Evolutionary conservation across 2,888 invertebrate species (phyloP).

Genomic region (Lasioglossum leucozonium): DNA sequence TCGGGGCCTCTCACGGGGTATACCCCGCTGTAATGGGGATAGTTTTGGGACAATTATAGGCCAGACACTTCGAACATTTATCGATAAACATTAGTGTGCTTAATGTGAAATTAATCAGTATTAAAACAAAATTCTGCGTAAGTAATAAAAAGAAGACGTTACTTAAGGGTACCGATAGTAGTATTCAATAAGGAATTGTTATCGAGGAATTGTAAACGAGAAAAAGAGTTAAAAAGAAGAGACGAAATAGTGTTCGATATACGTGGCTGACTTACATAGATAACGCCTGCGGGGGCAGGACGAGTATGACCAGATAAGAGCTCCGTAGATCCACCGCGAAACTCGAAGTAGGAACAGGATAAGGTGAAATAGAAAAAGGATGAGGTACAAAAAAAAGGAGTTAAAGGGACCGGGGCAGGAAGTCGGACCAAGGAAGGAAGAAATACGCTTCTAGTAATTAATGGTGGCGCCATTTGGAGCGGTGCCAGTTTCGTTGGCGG

Average conservation of each 20-base stretch:
- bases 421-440: conserved; percentile 48
- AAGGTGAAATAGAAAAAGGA: conserved; percentile 64
- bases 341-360: conserved; percentile 52
- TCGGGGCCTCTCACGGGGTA: too few relatives aligned
- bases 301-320: conserved; percentile 43
- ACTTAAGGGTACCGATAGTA: not conserved
- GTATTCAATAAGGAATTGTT: not conserved
- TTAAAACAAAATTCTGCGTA: not conserved
- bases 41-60: too few relatives aligned
- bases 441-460: conserved; percentile 78
- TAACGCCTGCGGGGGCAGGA: conserved; percentile 25
- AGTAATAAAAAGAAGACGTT: not conserved
- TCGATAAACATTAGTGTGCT: too few relatives aligned
- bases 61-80: too few relatives aligned
- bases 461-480: conserved; percentile 78
- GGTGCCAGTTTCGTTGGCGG: conserved; percentile 71
- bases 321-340: conserved; percentile 43
- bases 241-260: conserved; percentile 26
- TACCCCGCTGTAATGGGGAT: too few relatives aligned
- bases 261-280: conserved; percentile 34
- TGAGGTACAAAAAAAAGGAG: conserved; percentile 44
- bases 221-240: not conserved
- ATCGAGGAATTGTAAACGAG: not conserved
- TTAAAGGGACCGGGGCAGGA: conserved; percentile 31
- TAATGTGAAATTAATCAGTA: not conserved